These are phyloP conservation scores for Tarsius wallacei DNA, from an alignment of 2,797 vertebrate genomes.

Conservation along the genomic window DNA sequence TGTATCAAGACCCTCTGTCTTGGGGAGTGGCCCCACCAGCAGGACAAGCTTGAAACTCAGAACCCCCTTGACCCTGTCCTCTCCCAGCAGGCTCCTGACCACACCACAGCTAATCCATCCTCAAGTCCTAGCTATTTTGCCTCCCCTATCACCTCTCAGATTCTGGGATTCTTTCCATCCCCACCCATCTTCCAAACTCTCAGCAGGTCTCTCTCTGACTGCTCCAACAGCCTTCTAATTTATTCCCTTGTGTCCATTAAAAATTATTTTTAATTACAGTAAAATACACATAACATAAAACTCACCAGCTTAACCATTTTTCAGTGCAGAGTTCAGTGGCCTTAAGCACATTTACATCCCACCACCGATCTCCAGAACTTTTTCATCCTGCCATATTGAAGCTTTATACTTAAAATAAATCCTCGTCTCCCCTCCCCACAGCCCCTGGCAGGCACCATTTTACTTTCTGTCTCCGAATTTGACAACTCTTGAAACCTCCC, in stretches of 20 bases:
- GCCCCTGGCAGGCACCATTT: too few relatives aligned
- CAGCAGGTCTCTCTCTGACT: not conserved
- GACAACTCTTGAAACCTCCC: not conserved
- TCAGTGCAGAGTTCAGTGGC: not conserved
- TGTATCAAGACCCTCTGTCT: not conserved
- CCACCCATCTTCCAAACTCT: not conserved
- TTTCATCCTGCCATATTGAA: not conserved
- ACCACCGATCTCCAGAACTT: not conserved
- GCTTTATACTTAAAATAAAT: not conserved
- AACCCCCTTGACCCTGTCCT: fast-evolving
- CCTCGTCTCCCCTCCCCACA: fast-evolving
- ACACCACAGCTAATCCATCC: fast-evolving
- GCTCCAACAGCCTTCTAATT: not conserved
- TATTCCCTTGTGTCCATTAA: not conserved
- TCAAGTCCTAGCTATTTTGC: fast-evolving
- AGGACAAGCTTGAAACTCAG: not conserved
- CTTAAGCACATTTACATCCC: fast-evolving
- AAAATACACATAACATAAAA: not conserved
- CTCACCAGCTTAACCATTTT: not conserved
- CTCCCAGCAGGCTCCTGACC: fast-evolving
- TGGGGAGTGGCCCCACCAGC: not conserved
- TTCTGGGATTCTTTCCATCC: not conserved
- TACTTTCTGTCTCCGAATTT: not conserved
- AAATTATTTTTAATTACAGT: not conserved
- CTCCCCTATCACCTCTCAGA: not conserved